These are phyloP conservation scores for Delichon dasypus DNA, from an alignment of 2,797 vertebrate genomes.

Conservation along the genomic window DNA sequence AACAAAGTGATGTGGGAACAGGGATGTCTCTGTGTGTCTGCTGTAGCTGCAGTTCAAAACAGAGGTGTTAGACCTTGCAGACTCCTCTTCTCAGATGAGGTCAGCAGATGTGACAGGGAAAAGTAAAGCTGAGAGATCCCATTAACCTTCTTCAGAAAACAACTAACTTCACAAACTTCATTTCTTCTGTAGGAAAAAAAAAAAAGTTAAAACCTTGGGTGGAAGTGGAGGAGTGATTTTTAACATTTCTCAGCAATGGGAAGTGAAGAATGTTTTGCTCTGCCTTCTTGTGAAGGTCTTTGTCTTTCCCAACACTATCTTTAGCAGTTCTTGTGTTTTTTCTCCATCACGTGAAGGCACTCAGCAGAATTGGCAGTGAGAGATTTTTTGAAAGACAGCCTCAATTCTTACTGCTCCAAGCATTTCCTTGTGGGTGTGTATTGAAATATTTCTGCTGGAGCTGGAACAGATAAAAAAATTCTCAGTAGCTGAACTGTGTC, in stretches of 20 bases:
- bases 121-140: neutral
- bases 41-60: fast-evolving
- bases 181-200: neutral
- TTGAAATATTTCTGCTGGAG: slow-evolving; percentile 24
- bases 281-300: neutral
- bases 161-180: neutral
- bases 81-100: neutral
- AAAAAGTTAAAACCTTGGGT: neutral
- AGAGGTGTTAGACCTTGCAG: neutral
- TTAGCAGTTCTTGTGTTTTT: neutral
- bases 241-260: neutral
- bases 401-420: neutral
- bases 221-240: neutral
- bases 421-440: neutral
- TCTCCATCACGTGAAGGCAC: neutral
- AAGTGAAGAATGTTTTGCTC: neutral
- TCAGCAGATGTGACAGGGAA: neutral
- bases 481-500: neutral
- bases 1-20: neutral
- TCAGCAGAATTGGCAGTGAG: neutral
- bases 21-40: neutral
- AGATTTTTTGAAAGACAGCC: slow-evolving; percentile 7
- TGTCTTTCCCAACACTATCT: neutral
- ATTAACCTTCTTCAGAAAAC: neutral
- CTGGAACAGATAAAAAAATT: neutral